phyloP scores from a whole-genome alignment of 1,140 invertebrate species.

The Calephelis nemesis region DNA sequence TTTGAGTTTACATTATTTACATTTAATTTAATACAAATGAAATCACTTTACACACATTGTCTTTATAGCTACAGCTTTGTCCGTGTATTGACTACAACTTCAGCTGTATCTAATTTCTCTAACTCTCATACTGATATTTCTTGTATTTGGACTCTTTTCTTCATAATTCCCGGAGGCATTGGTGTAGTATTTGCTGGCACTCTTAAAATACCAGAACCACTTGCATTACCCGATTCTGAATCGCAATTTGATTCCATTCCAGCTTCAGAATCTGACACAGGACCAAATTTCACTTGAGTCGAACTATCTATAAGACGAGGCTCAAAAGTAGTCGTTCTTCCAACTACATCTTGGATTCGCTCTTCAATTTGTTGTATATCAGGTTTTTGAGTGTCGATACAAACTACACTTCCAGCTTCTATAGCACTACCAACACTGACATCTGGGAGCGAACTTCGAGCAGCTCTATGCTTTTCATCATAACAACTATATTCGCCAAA shows the following conservation, averaged over 20 bases:
- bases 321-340: slow-evolving; percentile 73
- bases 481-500: slow-evolving; percentile 84
- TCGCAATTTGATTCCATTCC: slow-evolving; percentile 76
- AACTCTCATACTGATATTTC: slow-evolving; percentile 90
- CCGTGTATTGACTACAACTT: slow-evolving; percentile 67
- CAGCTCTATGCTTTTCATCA: slow-evolving; percentile 80
- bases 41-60: slow-evolving; percentile 39
- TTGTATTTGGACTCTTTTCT: slow-evolving; percentile 92
- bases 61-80: slow-evolving; percentile 65
- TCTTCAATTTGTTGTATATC: slow-evolving; percentile 78
- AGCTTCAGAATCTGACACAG: slow-evolving; percentile 52
- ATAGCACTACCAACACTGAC: slow-evolving; percentile 83
- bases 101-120: slow-evolving; percentile 53
- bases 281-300: slow-evolving; percentile 76
- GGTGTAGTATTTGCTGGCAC: slow-evolving; percentile 83
- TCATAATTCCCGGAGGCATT: slow-evolving; percentile 87
- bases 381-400: slow-evolving; percentile 77
- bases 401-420: slow-evolving; percentile 74
- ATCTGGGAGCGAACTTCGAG: slow-evolving; percentile 80
- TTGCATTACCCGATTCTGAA: slow-evolving; percentile 56
- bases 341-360: slow-evolving; percentile 51
- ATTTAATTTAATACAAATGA: slow-evolving; percentile 32
- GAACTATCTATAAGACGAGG: slow-evolving; percentile 72
- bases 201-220: slow-evolving; percentile 72
- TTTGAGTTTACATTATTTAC: slow-evolving; percentile 50